These are phyloP conservation scores for Zaprionus kolodkinae DNA, from an alignment of 1,140 invertebrate genomes.

Conservation along the genomic window DNA sequence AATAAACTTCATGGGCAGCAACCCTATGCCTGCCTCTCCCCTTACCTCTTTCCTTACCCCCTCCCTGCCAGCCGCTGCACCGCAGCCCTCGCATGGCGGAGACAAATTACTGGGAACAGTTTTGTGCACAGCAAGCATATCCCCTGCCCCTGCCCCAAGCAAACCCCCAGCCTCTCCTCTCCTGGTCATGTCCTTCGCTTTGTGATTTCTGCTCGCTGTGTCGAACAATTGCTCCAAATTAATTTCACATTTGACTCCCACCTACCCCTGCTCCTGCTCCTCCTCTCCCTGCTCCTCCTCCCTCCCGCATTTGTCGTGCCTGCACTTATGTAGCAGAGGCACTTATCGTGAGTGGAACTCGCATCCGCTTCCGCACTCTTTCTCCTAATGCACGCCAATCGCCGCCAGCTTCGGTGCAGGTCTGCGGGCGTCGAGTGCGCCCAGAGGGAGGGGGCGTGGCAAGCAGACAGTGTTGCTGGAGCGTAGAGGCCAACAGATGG, in stretches of 20 bases:
- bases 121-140: conserved; percentile 46
- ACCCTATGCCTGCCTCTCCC: background rate
- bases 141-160: background rate
- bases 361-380: conserved; percentile 58
- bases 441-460: no score
- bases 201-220: conserved; percentile 56
- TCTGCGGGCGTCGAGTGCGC: background rate
- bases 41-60: background rate
- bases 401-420: background rate
- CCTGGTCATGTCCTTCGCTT: conserved; percentile 15
- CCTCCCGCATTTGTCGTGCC: background rate
- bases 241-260: conserved; percentile 68
- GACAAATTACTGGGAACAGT: conserved; percentile 61
- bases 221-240: conserved; percentile 66
- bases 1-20: conserved; percentile 53
- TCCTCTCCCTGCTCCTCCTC: no score
- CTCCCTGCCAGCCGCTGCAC: background rate
- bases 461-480: background rate
- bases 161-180: background rate
- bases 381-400: conserved; percentile 53
- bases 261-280: conserved; percentile 23
- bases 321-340: conserved; percentile 66
- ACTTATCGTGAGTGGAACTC: conserved; percentile 64
- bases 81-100: conserved; percentile 27
- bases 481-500: conserved; percentile 21